Conservation (phyloP, 2,797 vertebrate species). For the Psittacula echo region DNA sequence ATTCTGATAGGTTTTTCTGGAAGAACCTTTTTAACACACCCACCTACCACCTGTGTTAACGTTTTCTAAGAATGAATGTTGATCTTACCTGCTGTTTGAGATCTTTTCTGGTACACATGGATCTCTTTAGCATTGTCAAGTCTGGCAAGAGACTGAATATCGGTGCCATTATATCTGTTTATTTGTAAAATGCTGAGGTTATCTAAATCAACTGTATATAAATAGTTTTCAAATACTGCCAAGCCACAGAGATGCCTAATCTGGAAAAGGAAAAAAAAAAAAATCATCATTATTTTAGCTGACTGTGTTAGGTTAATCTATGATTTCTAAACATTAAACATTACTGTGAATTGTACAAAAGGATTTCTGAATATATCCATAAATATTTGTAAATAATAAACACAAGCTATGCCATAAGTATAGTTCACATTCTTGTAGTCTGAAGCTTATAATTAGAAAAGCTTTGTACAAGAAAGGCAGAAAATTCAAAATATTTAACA, state of each 20-base stretch:
- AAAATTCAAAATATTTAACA: neutral
- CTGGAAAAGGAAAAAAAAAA: conserved; percentile 72
- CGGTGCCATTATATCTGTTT: conserved; percentile 91
- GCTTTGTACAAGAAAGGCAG: neutral
- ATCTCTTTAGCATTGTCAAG: conserved; percentile 83
- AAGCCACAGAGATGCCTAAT: conserved; percentile 90
- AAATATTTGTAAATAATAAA: neutral
- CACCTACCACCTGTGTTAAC: accelerated
- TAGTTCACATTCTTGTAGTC: neutral
- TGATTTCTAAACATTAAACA: neutral
- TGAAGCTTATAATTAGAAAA: neutral
- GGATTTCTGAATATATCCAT: neutral
- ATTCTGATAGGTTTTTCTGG: neutral
- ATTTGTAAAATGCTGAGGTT: conserved; percentile 85
- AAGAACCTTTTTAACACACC: neutral
- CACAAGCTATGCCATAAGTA: neutral
- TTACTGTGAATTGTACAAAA: neutral
- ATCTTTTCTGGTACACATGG: conserved; percentile 90
- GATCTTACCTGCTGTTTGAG: conserved; percentile 88
- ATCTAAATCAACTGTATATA: conserved; percentile 88
- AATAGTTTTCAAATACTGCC: conserved; percentile 92
- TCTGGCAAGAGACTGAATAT: conserved; percentile 81
- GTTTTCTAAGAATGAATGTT: neutral
- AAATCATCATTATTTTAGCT: neutral
- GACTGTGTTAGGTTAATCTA: neutral